Evolutionary conservation across 2,113 vertebrate genomes (phyloP).

Genomic region (Anguilla rostrata): DNA sequence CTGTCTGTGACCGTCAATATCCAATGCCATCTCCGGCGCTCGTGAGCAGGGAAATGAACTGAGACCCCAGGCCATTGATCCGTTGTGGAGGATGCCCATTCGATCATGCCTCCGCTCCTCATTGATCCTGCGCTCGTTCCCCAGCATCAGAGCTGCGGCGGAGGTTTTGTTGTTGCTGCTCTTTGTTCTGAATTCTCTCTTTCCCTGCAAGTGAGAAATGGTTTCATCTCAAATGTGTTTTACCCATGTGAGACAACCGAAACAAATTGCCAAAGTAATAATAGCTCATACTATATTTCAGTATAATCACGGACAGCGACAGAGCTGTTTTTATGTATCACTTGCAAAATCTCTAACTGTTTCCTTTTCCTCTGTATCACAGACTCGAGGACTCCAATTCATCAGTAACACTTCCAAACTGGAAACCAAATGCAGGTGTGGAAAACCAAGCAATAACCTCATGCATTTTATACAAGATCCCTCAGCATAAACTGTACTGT

Average conservation of each 20-base stretch:
- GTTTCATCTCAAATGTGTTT: not conserved
- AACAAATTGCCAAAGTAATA: no score
- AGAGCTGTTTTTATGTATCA: not conserved
- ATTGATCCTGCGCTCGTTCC: not conserved
- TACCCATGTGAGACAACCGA: not conserved
- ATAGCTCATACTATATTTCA: not conserved
- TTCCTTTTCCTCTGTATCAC: not conserved
- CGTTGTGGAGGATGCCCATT: not conserved
- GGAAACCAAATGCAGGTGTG: slow-evolving; percentile 60
- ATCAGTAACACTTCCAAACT: slow-evolving; percentile 55
- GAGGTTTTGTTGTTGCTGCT: slow-evolving; percentile 3
- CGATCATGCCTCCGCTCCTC: not conserved
- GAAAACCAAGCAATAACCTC: not conserved
- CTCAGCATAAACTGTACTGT: not conserved
- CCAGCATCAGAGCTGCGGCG: not conserved
- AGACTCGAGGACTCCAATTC: slow-evolving; percentile 40
- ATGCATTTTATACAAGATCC: not conserved
- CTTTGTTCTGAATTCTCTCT: slow-evolving; percentile 38
- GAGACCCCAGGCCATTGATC: not conserved
- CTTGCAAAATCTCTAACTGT: no score
- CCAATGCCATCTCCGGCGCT: not conserved
- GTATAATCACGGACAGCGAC: not conserved
- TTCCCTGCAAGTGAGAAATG: not conserved
- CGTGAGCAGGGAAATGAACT: slow-evolving; percentile 12
- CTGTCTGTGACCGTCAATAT: not conserved